Evolutionary conservation across 53 echinoderm and acorn worm species (phyloP).

Genomic region (Crossaster papposus): DNA sequence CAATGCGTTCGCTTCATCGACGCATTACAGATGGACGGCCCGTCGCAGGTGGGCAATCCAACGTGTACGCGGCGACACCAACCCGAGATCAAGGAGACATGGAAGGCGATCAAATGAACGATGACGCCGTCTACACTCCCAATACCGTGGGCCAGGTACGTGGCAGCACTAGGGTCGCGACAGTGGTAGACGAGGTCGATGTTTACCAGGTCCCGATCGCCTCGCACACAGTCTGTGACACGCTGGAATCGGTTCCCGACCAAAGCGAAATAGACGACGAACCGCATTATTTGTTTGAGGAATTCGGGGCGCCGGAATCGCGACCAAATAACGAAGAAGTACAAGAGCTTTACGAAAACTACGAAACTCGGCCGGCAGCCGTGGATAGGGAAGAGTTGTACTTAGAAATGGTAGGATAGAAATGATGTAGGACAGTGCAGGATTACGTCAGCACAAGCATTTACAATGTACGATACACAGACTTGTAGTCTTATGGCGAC

Average conservation of each 20-base stretch:
- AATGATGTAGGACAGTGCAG: background rate
- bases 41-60: background rate
- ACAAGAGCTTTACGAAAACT: constrained; percentile 13
- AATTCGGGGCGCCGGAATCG: constrained; percentile 29
- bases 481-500: too few relatives aligned
- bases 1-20: background rate
- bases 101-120: background rate
- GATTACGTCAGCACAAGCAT: background rate
- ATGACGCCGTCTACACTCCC: background rate
- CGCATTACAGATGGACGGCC: background rate
- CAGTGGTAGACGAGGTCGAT: background rate
- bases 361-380: background rate
- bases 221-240: background rate
- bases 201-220: background rate
- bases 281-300: constrained; percentile 24
- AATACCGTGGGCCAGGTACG: constrained; percentile 7
- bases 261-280: background rate
- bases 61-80: background rate
- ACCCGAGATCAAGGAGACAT: background rate
- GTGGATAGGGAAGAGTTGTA: background rate
- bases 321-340: background rate
- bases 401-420: background rate
- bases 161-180: background rate
- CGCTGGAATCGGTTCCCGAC: background rate
- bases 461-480: too few relatives aligned